Base-by-base conservation (phyloP, 2,113 vertebrate genomes). In the Phalacrocorax carbo region DNA sequence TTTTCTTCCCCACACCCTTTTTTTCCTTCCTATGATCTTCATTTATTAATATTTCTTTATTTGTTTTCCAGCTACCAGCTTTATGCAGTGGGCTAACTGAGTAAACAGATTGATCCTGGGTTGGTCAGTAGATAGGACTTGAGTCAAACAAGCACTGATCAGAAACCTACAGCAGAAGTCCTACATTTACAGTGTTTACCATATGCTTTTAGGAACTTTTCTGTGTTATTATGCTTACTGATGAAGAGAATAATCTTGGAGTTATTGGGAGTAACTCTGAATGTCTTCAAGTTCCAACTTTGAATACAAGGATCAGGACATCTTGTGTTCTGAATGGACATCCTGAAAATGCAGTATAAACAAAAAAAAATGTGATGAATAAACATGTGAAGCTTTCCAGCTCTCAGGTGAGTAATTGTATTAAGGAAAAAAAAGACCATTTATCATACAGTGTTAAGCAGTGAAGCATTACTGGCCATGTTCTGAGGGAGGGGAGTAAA, bases 1-100 rank as follows among this genome's bases (percentile, higher is more conserved):
- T 19, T 34, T 10, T 5, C 8, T 48, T 11, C 22, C 32, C n/a
- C 18, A 46, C 18, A 42, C 13, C 5, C 1, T 1, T 4, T 52
- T 72, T 73, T 81, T 92, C 40, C 27, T 62, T 72, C 7, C 15
- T 13, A 60, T 40, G 2, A 48, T 32, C 20, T 61, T 55, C 44
- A 90, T 21, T 48, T 66, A 55, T 54, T 44, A 42, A 48, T 3
- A 32, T 68, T 46, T 82, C 10, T 54, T 86, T 70, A 1, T 29
- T 78, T 82, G 8, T n/a, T 76, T 11, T 7, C 13, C 16, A 54
- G 48, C 11, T 58, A 76, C 16, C 29, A 77, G 30, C 55, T 91
- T 54, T 86, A 58, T 5, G 8, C n/a, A 81, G 48, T 40, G 19
- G 11, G 13, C 14, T 55, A 89, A 49, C 1, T 54, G 46, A 69